phyloP scores from a whole-genome alignment of 2,888 invertebrate genomes.

The Pinctada fucata region DNA sequence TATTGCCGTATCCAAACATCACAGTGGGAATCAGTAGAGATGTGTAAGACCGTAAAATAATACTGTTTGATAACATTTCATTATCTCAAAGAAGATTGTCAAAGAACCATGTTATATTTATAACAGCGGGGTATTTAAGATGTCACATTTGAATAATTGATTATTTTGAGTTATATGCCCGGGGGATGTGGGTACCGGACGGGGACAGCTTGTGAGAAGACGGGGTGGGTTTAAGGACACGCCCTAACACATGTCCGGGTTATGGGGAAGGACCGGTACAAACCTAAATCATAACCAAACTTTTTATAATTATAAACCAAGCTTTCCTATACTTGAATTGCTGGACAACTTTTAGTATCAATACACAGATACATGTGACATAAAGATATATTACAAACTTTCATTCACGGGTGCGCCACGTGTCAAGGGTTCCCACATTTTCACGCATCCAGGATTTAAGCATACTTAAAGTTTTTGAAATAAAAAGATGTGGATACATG shows the following conservation, averaged over 20 bases:
- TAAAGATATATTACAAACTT: too few species aligned
- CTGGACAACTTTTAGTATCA: too few species aligned
- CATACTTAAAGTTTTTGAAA: too few species aligned
- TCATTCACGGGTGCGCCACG: too few species aligned
- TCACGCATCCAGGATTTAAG: too few species aligned
- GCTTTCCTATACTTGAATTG: too few species aligned
- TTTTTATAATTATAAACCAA: too few species aligned
- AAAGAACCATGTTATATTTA: not conserved
- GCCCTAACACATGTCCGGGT: not conserved
- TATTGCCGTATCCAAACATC: not conserved
- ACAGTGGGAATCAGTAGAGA: not conserved
- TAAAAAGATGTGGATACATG: too few species aligned
- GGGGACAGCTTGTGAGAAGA: not conserved
- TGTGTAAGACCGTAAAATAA: not conserved
- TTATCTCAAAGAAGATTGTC: not conserved
- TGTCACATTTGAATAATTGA: not conserved
- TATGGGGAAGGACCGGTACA: not conserved
- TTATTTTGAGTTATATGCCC: slow-evolving; percentile 4
- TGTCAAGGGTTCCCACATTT: too few species aligned
- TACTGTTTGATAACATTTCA: slow-evolving; percentile 2
- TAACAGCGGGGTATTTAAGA: not conserved
- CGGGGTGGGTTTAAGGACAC: not conserved
- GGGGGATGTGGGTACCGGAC: not conserved
- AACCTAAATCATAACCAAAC: too few species aligned
- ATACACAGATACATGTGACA: too few species aligned